Conservation (phyloP, 1,140 invertebrate genomes). For the Epicauta chinensis region DNA sequence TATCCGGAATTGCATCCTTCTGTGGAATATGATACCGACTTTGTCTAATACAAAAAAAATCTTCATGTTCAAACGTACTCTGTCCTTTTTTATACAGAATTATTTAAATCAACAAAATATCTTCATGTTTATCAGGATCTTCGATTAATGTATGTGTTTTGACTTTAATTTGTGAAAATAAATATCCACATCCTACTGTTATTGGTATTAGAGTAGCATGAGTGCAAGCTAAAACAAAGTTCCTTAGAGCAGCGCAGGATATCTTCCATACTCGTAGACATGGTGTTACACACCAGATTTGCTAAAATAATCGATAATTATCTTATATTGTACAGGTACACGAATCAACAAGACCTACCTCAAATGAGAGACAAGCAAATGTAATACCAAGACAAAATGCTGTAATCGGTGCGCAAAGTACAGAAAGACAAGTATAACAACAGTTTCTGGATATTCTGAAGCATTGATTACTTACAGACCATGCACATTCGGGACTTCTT, state of each 20-base stretch:
- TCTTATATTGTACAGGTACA: constrained; percentile 5
- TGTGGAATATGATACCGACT: too few relatives aligned
- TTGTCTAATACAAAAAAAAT: too few relatives aligned
- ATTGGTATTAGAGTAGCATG: constrained; percentile 57
- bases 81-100: too few relatives aligned
- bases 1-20: too few relatives aligned
- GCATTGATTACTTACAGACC: constrained; percentile 63
- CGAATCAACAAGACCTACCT: constrained; percentile 45
- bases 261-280: constrained; percentile 61
- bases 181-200: constrained; percentile 55
- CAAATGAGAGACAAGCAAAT: constrained; percentile 69
- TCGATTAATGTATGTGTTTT: constrained; percentile 49
- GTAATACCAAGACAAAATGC: constrained; percentile 63
- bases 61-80: too few relatives aligned
- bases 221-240: constrained; percentile 50
- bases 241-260: constrained; percentile 55
- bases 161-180: constrained; percentile 58
- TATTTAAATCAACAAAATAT: constrained; percentile 43
- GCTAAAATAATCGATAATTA: constrained; percentile 46
- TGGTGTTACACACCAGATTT: constrained; percentile 66
- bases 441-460: constrained; percentile 60
- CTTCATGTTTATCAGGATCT: constrained; percentile 36
- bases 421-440: constrained; percentile 64
- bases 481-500: constrained; percentile 66
- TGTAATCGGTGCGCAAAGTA: constrained; percentile 59